These are phyloP conservation scores for Cheirogaleus medius DNA, from an alignment of 2,113 vertebrate species.

Conservation along the genomic window DNA sequence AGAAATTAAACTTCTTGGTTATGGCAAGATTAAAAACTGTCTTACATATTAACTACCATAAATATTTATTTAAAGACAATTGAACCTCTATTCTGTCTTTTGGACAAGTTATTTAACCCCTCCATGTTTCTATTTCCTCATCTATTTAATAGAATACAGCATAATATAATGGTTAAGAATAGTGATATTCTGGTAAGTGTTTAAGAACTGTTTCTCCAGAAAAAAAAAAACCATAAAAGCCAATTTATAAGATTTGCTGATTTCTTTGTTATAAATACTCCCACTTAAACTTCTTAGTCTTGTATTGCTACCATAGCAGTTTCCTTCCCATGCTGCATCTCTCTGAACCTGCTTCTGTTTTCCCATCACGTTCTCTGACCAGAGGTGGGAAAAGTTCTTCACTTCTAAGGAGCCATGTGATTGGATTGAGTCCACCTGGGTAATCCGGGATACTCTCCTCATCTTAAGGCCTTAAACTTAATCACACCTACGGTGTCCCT, in stretches of 20 bases:
- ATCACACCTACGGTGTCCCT: not conserved
- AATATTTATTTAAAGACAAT: not conserved
- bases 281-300: not conserved
- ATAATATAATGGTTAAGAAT: not conserved
- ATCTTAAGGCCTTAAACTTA: not conserved
- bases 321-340: not conserved
- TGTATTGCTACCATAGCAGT: not conserved
- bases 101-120: not conserved
- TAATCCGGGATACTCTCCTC: not conserved
- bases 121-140: conserved; percentile 2
- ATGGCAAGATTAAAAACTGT: not conserved
- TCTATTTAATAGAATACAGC: not conserved
- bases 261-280: not conserved
- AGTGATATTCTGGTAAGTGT: not conserved
- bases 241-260: not conserved
- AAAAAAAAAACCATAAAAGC: not conserved
- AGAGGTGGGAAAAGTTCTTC: not conserved
- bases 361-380: not conserved
- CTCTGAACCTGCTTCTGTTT: not conserved
- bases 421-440: not conserved
- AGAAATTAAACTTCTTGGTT: not conserved
- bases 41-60: not conserved
- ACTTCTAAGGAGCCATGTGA: not conserved
- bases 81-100: not conserved
- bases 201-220: not conserved